Percentiles rank a stretch among this genome's conserved stretches.
These are phyloP conservation scores for Streptopelia turtur DNA, from an alignment of 2,797 vertebrate genomes.

Conservation along the genomic window DNA sequence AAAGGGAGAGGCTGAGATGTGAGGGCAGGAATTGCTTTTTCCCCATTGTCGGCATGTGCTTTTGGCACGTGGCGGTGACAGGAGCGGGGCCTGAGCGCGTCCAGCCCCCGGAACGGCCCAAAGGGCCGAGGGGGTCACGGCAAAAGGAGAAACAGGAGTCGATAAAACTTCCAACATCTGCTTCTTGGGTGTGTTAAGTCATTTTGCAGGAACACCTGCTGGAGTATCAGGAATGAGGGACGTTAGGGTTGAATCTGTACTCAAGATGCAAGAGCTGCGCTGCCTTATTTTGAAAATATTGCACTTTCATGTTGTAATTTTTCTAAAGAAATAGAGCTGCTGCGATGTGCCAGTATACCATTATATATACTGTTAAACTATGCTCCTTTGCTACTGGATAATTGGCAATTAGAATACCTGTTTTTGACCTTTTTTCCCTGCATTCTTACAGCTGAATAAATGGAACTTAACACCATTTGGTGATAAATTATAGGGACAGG, in stretches of 20 bases:
- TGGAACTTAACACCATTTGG: not conserved
- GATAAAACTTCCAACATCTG: not conserved
- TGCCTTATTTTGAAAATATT: not conserved
- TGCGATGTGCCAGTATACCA: accelerated
- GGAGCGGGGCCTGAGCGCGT: not conserved
- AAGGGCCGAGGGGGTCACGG: not conserved
- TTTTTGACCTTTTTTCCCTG: not conserved
- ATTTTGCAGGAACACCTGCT: not conserved
- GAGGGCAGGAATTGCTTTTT: not conserved
- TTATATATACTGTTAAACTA: not conserved
- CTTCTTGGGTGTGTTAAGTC: not conserved
- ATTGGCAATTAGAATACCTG: not conserved
- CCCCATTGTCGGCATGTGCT: not conserved
- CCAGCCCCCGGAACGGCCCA: not conserved
- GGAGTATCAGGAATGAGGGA: not conserved
- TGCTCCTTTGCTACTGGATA: not conserved
- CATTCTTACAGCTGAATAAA: not conserved
- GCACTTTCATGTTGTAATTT: not conserved
- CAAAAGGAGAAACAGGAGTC: not conserved
- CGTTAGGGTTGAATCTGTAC: not conserved
- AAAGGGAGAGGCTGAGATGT: not conserved
- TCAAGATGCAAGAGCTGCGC: not conserved
- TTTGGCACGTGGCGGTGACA: not conserved
- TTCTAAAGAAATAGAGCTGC: not conserved
- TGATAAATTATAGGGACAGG: not conserved